phyloP scores from a whole-genome alignment of 35 echinoderm and acorn worm genomes.

The Diadema setosum region DNA sequence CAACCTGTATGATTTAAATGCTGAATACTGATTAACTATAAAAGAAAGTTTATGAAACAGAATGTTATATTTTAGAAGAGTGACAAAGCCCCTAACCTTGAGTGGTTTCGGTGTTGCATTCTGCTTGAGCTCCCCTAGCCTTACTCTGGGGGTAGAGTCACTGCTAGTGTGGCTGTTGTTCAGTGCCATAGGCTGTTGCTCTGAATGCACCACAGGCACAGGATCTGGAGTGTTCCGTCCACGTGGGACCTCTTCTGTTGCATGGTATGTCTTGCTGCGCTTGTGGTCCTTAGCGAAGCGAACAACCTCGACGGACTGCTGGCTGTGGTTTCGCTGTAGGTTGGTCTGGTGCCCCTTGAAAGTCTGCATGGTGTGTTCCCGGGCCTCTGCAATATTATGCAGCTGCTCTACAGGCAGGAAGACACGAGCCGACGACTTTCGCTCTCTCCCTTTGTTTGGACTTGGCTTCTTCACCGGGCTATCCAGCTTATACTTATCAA shows the following conservation, averaged over 20 bases:
- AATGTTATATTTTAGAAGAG: no score
- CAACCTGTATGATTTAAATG: no score
- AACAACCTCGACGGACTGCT: not conserved
- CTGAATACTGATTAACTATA: no score
- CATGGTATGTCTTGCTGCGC: constrained; percentile 60
- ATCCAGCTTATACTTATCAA: not conserved
- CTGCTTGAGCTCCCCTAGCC: not conserved
- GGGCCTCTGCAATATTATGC: not conserved
- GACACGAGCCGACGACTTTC: not conserved
- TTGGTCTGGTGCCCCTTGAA: not conserved
- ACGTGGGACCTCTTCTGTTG: not conserved
- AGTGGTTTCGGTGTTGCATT: not conserved
- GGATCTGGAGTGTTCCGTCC: not conserved
- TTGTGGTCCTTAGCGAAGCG: constrained; percentile 39
- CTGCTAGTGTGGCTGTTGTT: constrained; percentile 19
- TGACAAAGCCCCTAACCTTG: no score
- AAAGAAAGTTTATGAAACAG: no score
- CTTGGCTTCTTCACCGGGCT: not conserved
- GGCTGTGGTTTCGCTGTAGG: constrained; percentile 33
- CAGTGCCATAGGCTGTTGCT: not conserved
- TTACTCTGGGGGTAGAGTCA: not conserved
- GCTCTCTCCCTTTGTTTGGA: not conserved
- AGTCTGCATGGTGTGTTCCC: not conserved
- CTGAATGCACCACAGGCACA: not conserved
- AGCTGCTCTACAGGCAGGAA: constrained; percentile 30